Evolutionary conservation across 2,113 vertebrate species (phyloP).

Genomic region (Sceloporus tristichus): DNA sequence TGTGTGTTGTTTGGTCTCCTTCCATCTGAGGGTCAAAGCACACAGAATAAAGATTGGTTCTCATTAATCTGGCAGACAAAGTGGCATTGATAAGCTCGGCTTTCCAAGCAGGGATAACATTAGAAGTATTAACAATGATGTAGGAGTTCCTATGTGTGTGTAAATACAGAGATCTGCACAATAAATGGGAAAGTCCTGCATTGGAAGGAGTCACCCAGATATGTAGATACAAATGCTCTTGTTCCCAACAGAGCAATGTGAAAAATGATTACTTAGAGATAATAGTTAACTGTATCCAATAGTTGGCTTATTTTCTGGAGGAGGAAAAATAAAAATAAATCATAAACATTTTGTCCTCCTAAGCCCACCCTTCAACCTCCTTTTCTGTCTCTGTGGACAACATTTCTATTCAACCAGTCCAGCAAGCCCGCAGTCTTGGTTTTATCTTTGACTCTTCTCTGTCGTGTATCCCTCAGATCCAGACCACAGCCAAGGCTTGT

Average conservation of each 20-base stretch:
- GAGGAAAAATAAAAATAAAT: neutral
- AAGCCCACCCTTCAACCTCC: too few species aligned
- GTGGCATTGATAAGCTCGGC: neutral
- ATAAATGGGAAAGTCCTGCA: neutral
- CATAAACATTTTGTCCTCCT: neutral
- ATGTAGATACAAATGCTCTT: neutral
- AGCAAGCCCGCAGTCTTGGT: too few species aligned
- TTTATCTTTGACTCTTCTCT: too few species aligned
- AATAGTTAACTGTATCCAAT: neutral
- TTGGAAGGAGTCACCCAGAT: neutral
- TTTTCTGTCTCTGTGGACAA: too few species aligned
- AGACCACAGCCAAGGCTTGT: too few species aligned
- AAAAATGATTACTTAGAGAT: neutral
- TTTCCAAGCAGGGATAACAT: neutral
- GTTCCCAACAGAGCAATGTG: neutral
- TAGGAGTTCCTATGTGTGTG: neutral
- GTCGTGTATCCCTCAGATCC: too few species aligned
- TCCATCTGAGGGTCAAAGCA: conserved; percentile 59
- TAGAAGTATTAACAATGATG: neutral
- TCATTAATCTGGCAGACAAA: neutral
- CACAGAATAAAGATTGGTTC: neutral
- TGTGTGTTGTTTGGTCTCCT: conserved; percentile 36
- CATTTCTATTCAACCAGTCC: too few species aligned
- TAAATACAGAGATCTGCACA: neutral
- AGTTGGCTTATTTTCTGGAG: neutral